Evolutionary conservation across 2,888 invertebrate species (phyloP).

Genomic region (Hirtodrosophila cameraria): DNA sequence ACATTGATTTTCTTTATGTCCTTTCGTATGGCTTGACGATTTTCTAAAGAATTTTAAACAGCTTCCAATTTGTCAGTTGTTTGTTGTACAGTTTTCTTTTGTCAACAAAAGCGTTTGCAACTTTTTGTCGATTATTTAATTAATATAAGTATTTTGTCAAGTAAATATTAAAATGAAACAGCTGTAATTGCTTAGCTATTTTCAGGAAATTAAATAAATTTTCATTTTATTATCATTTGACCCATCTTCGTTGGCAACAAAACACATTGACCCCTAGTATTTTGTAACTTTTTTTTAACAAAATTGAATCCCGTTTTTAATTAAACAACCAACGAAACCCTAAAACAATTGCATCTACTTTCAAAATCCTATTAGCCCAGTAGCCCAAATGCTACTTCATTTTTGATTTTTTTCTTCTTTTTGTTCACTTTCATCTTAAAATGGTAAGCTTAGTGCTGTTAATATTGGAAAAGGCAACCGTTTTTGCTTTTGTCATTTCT

Average conservation of each 20-base stretch:
- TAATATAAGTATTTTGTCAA: slow-evolving; percentile 11
- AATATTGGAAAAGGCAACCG: slow-evolving; percentile 1
- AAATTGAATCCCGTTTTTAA: slow-evolving; percentile 51
- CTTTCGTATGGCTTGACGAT: background rate
- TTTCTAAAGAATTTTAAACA: slow-evolving; percentile 24
- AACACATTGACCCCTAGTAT: background rate
- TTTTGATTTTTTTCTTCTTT: slow-evolving; percentile 18
- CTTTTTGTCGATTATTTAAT: slow-evolving; percentile 17
- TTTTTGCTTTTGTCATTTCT: slow-evolving; percentile 53
- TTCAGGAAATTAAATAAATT: background rate
- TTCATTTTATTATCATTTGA: slow-evolving; percentile 12
- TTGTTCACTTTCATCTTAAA: slow-evolving; percentile 1
- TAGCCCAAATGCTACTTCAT: slow-evolving; percentile 26
- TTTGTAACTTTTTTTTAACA: slow-evolving; percentile 8
- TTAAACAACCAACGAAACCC: slow-evolving; percentile 29
- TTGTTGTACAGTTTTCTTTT: slow-evolving; percentile 1
- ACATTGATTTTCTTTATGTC: slow-evolving; percentile 39
- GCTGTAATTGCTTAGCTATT: background rate
- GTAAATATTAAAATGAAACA: background rate
- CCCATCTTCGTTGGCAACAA: slow-evolving; percentile 4
- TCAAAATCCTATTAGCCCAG: slow-evolving; percentile 43
- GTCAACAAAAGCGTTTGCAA: background rate
- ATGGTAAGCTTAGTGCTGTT: slow-evolving; percentile 4
- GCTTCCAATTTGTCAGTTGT: slow-evolving; percentile 13
- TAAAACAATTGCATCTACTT: slow-evolving; percentile 29